Base-by-base conservation (phyloP, 2,888 invertebrate genomes). In the Cephus spinipes region DNA sequence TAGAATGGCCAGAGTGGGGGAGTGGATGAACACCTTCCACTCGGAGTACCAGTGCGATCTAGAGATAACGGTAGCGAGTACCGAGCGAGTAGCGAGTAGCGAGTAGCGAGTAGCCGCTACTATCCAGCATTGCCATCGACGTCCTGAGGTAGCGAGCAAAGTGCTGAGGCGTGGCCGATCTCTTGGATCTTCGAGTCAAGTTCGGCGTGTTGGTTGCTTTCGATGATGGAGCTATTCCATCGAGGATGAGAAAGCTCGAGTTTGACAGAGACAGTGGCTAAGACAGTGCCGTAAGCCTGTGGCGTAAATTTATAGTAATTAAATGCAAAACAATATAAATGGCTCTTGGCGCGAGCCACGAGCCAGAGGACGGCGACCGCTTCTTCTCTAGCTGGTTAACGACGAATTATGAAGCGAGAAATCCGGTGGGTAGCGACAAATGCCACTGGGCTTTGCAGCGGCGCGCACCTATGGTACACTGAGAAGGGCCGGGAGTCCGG, bases 111-210 rank as follows among this genome's bases (percentile, higher is more conserved):
- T 40, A 40, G 40, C 40, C 1, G 40, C 40, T 40, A 15, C 32
- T 69, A 69, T 69, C 69, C 69, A 69, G 78, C 35, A 36, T 40
- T 75, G 36, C 69, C 71, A 78, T 78, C 75, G 75, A 23, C 69
- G 73, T 76, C 75, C 69, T 81, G 83, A 84, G 84, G 88, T 88
- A 88, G 87, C 86, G 83, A 84, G 88, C 84, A 87, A 88, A 90
- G 87, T 89, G 89, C 87, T 85, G 89, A 90, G 90, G 90, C 90
- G 90, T 90, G 90, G 90, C 87, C 89, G 87, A 90, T 90, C 89
- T 88, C 85, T 85, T 89, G 88, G 90, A 90, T 69, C 30, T 69
- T 30, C 69, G 69, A 30, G 30, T 32, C 69, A 69, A 32, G 69
- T 32, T 69, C 69, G 69, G 69, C 69, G 11, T 4, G 32, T 30